Base-by-base conservation (phyloP, 1,140 invertebrate species). In the Trichoplusia ni region DNA sequence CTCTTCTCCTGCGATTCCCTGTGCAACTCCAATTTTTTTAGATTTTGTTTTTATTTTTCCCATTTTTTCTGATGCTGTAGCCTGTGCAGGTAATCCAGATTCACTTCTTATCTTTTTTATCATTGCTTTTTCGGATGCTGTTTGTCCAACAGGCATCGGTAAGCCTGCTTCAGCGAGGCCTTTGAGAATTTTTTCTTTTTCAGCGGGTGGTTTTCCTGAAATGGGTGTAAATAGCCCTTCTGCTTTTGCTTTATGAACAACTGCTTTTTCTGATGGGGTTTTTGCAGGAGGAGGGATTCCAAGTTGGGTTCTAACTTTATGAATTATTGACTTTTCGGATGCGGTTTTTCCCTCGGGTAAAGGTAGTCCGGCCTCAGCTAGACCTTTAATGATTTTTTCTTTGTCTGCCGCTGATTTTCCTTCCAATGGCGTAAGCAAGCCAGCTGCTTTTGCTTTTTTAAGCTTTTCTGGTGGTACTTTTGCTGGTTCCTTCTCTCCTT, bases 1-100 rank as follows among this genome's bases (percentile, higher is more conserved):
- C 44, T 82, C 73, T 71, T 82, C 73, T 71, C 77, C 74, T 4
- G 21, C 38, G 31, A 85, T 72, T 6, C 72, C 79, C 25, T 40
- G 46, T 66, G 6, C 29, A 31, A 44, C 38, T 0, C 67, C 74
- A 25, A 64, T 44, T 70, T 70, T 77, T 62, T 64, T 78, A 4
- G 73, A 64, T 70, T 72, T 82, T 13, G 44, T 73, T 68, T 68
- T 73, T 21, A 73, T 66, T 54, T 72, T 76, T 9, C 69, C 66
- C 33, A 46, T 54, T 61, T 64, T 77, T 70, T 70, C 68, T 4
- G 68, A 64, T 4, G 67, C 35, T 4, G 64, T 71, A 4, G 42
- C 29, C 29, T 65, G 44, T 14, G 40, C 21, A 16, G 61, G 33
- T 13, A 63, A 42, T 11, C 64, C 61, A 13, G 13, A 2, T n/a